phyloP scores from a whole-genome alignment of 2,797 vertebrate genomes.

The Myotis vivesi region DNA sequence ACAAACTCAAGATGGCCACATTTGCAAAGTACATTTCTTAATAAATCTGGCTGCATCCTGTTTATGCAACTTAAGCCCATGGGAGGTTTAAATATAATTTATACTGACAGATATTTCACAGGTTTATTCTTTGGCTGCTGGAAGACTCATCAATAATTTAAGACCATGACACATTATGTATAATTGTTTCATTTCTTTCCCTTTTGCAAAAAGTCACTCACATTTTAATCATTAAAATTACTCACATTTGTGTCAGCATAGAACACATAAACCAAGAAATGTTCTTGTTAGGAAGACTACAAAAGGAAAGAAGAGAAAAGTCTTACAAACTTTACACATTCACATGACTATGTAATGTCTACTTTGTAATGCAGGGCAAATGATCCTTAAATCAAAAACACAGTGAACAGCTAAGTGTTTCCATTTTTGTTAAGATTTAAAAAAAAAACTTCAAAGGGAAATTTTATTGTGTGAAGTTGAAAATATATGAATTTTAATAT shows the following conservation, averaged over 20 bases:
- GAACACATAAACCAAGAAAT: conserved; percentile 3
- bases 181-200: conserved; percentile 33
- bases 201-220: conserved; percentile 6
- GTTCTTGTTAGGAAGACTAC: neutral
- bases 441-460: conserved; percentile 1
- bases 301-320: conserved; percentile 28
- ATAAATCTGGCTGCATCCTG: neutral
- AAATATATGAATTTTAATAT: neutral
- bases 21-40: neutral
- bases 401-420: neutral
- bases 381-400: conserved; percentile 20
- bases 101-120: conserved; percentile 35
- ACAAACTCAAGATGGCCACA: neutral
- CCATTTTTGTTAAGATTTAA: neutral
- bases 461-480: neutral
- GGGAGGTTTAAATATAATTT: conserved; percentile 9
- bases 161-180: neutral
- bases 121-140: neutral
- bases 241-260: neutral
- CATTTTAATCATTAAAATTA: neutral
- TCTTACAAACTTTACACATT: neutral
- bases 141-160: conserved; percentile 61
- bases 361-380: conserved; percentile 2
- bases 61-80: neutral
- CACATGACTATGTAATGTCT: neutral